phyloP scores from a whole-genome alignment of 2,113 vertebrate species.

The Ptychochromis oligacanthus region DNA sequence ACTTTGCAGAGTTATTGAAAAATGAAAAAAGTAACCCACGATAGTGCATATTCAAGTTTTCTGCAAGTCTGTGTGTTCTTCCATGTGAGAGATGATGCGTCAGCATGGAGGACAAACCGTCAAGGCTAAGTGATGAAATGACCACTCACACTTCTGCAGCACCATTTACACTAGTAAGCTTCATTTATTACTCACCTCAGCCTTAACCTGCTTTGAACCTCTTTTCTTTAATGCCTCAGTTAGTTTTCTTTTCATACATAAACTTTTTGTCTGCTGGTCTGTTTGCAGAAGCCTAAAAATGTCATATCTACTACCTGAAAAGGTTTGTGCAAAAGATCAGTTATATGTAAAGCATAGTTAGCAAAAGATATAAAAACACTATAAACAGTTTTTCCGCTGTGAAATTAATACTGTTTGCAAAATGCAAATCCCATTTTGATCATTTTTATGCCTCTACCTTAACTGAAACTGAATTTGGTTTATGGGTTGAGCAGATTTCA shows the following conservation, averaged over 20 bases:
- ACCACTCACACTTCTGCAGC: conserved; percentile 24
- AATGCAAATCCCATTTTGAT: conserved; percentile 40
- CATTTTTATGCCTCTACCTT: conserved; percentile 65
- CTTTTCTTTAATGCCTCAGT: background rate
- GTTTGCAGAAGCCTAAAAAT: background rate
- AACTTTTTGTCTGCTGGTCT: background rate
- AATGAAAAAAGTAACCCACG: background rate
- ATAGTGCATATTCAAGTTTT: background rate
- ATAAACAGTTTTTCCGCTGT: background rate
- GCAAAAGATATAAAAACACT: background rate
- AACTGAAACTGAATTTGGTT: conserved; percentile 65
- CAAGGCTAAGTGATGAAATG: conserved; percentile 12
- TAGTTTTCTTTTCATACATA: background rate
- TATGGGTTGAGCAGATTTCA: conserved; percentile 61
- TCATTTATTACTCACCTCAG: conserved; percentile 29
- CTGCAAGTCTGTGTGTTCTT: background rate
- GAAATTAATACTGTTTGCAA: conserved; percentile 19
- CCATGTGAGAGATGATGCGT: background rate
- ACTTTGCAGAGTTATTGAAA: background rate
- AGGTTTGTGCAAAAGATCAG: background rate
- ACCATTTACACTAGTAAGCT: conserved; percentile 21
- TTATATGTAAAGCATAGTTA: background rate
- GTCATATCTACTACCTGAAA: background rate
- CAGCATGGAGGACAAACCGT: conserved; percentile 1
- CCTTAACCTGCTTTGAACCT: conserved; percentile 11